These are phyloP conservation scores for Tuta absoluta DNA, from an alignment of 2,888 invertebrate species.

Conservation along the genomic window DNA sequence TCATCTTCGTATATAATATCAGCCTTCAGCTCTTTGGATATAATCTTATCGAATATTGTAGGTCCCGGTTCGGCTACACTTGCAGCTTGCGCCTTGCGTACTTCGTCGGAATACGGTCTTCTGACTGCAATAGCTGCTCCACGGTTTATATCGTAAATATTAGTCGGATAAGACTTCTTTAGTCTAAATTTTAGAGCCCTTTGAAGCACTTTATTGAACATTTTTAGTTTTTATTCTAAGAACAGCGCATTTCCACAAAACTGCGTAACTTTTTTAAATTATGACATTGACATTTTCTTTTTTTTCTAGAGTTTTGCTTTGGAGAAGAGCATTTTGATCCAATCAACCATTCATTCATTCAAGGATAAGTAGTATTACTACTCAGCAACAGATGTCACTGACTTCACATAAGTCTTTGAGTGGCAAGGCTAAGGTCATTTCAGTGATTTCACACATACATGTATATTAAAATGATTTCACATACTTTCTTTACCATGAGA, in stretches of 20 bases:
- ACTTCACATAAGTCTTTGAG: too few species aligned
- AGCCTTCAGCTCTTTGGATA: conserved; percentile 88
- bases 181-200: conserved; percentile 71
- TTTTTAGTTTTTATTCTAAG: conserved; percentile 44
- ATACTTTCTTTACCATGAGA: too few species aligned
- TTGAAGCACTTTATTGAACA: conserved; percentile 76
- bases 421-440: too few species aligned
- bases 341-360: background rate
- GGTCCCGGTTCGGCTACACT: conserved; percentile 60
- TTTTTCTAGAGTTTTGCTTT: background rate
- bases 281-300: conserved; percentile 1
- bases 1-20: conserved; percentile 92
- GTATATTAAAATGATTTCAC: too few species aligned
- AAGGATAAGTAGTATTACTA: background rate
- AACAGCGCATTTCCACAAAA: conserved; percentile 4
- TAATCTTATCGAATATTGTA: conserved; percentile 89
- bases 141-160: conserved; percentile 71
- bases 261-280: background rate
- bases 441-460: too few species aligned
- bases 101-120: conserved; percentile 68
- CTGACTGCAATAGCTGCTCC: conserved; percentile 67
- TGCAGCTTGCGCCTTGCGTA: conserved; percentile 64
- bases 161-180: conserved; percentile 73
- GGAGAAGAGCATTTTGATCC: background rate
- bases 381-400: conserved; percentile 24